phyloP scores from a whole-genome alignment of 2,888 invertebrate species.

The Unio pictorum region DNA sequence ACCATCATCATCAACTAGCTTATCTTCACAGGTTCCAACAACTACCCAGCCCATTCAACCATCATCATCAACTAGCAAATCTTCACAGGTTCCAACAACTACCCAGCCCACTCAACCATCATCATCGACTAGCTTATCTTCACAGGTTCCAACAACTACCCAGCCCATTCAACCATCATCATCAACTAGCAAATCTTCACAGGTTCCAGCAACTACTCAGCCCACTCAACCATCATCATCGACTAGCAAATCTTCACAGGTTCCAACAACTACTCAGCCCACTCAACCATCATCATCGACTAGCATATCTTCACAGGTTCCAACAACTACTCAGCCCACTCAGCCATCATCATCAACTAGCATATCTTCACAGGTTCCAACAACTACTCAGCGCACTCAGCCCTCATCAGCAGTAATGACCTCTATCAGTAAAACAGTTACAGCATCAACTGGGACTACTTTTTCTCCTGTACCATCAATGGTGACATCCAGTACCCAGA shows the following conservation, averaged over 20 bases:
- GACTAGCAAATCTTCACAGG: slow-evolving; percentile 1
- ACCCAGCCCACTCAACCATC: slow-evolving; percentile 2
- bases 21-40: slow-evolving; percentile 7
- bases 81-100: slow-evolving; percentile 9
- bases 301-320: slow-evolving; percentile 4
- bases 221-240: slow-evolving; percentile 3
- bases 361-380: slow-evolving; percentile 4
- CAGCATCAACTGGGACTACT: slow-evolving; percentile 2
- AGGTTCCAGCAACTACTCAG: slow-evolving; percentile 10
- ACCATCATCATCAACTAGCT: not conserved
- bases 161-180: slow-evolving; percentile 1
- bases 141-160: slow-evolving; percentile 10
- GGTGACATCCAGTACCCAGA: slow-evolving; percentile 2
- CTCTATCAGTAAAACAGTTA: slow-evolving; percentile 3
- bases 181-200: slow-evolving; percentile 3
- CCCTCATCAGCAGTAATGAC: slow-evolving; percentile 2
- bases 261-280: slow-evolving; percentile 10
- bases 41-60: slow-evolving; percentile 4
- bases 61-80: slow-evolving; percentile 2
- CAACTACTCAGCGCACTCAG: slow-evolving; percentile 8
- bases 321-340: slow-evolving; percentile 10
- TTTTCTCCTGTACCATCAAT: slow-evolving; percentile 4
- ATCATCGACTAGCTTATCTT: slow-evolving; percentile 1
- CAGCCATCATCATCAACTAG: not conserved
- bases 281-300: not conserved